A percentile compares a stretch with the other conserved stretches of the same genome.
phyloP scores from a whole-genome alignment of 2,113 vertebrate species.

The Channa argus region DNA sequence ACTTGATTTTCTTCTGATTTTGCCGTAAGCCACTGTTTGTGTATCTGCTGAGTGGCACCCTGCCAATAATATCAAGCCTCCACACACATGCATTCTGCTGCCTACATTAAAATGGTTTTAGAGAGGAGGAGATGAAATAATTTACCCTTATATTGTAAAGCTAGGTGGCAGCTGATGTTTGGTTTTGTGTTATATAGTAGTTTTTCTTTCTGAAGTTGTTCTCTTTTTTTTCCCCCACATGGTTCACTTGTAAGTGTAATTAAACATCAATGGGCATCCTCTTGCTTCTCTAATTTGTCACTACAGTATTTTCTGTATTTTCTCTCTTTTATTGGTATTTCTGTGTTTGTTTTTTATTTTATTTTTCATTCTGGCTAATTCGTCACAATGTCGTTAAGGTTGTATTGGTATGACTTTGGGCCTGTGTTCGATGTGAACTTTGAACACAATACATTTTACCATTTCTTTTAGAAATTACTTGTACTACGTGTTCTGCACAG shows the following conservation, averaged over 20 bases:
- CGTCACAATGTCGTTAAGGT: slow-evolving; percentile 9
- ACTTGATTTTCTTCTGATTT: slow-evolving; percentile 49
- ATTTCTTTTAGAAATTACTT: neutral
- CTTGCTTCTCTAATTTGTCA: neutral
- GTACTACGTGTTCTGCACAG: slow-evolving; percentile 4
- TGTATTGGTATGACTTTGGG: neutral
- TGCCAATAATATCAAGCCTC: slow-evolving; percentile 47
- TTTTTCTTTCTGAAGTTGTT: slow-evolving; percentile 22
- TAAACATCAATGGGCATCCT: slow-evolving; percentile 15
- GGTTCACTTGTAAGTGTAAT: slow-evolving; percentile 15
- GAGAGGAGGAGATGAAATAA: slow-evolving; percentile 26
- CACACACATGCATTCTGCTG: slow-evolving; percentile 20
- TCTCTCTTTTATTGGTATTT: neutral
- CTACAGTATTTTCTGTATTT: neutral
- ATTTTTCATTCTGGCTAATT: slow-evolving; percentile 15
- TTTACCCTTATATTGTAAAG: slow-evolving; percentile 14
- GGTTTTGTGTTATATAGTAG: neutral
- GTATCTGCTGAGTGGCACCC: slow-evolving; percentile 22
- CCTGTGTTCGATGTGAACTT: neutral
- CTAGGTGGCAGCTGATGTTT: slow-evolving; percentile 11
- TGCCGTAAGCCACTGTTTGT: neutral
- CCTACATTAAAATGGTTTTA: slow-evolving; percentile 17
- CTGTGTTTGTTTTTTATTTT: neutral
- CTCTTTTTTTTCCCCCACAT: slow-evolving; percentile 16
- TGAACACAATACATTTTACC: neutral